Evolutionary conservation across 2,888 invertebrate species (phyloP).

Genomic region (Panopea generosa): DNA sequence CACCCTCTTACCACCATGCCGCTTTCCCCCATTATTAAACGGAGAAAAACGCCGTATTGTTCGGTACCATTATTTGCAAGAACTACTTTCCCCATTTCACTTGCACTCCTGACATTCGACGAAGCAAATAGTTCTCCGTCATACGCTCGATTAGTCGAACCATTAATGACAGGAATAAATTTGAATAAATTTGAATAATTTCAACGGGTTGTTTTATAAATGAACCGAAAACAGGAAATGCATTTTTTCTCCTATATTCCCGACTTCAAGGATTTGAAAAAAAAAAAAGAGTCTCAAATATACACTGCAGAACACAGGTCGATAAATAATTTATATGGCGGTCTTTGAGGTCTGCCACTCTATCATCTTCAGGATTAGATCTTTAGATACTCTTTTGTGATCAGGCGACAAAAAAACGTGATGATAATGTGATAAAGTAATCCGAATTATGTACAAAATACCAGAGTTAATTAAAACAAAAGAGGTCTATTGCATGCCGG

Average conservation of each 20-base stretch:
- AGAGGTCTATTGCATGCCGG: constrained; percentile 38
- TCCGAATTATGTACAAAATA: constrained; percentile 29
- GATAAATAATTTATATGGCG: constrained; percentile 48
- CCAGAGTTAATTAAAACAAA: constrained; percentile 48
- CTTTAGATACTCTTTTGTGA: constrained; percentile 14
- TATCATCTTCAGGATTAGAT: constrained; percentile 30
- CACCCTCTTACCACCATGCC: background rate
- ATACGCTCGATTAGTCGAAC: constrained; percentile 47
- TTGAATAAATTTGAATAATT: constrained; percentile 51
- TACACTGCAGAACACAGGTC: constrained; percentile 14
- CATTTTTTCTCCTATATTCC: too few relatives aligned
- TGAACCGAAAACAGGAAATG: too few relatives aligned
- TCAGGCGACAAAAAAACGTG: constrained; percentile 46
- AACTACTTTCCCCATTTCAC: background rate
- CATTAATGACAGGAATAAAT: constrained; percentile 58
- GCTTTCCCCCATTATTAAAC: background rate
- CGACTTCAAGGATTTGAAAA: too few relatives aligned
- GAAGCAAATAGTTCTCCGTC: constrained; percentile 36
- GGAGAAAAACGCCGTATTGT: background rate
- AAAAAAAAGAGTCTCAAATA: too few relatives aligned
- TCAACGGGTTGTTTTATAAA: too few relatives aligned
- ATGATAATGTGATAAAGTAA: constrained; percentile 53
- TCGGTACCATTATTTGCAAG: constrained; percentile 1
- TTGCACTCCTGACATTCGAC: constrained; percentile 16
- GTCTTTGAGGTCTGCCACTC: constrained; percentile 30